These are phyloP conservation scores for Ischnus inquisitorius DNA, from an alignment of 2,888 invertebrate genomes.

Conservation along the genomic window DNA sequence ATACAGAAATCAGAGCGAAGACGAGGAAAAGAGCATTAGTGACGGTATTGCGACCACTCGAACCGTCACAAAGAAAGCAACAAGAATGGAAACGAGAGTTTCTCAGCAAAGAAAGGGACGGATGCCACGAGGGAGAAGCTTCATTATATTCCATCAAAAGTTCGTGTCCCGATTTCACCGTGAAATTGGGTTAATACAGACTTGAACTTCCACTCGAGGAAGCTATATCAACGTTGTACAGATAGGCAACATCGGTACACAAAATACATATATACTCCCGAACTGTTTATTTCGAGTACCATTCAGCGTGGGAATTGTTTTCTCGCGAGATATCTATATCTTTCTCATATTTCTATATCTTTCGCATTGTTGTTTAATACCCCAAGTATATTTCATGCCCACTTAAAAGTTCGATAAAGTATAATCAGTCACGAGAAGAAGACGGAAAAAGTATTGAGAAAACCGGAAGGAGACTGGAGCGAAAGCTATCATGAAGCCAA, in stretches of 20 bases:
- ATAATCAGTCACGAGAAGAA: background rate
- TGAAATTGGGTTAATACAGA: constrained; percentile 68
- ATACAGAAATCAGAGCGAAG: background rate
- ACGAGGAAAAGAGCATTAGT: background rate
- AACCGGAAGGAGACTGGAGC: constrained; percentile 35
- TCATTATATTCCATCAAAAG: constrained; percentile 62
- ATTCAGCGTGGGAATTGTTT: background rate
- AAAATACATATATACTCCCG: background rate
- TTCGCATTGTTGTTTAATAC: background rate
- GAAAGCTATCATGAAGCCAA: constrained; percentile 1
- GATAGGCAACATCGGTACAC: background rate
- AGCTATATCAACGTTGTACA: constrained; percentile 48
- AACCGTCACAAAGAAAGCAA: background rate
- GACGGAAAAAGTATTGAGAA: background rate
- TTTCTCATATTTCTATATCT: background rate
- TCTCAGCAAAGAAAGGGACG: constrained; percentile 23
- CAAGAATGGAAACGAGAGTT: background rate
- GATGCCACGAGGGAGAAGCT: constrained; percentile 20
- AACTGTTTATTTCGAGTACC: background rate
- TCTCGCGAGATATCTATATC: background rate
- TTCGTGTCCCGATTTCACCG: constrained; percentile 46
- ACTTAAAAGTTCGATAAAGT: background rate
- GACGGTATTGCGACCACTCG: background rate
- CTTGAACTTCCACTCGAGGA: constrained; percentile 59
- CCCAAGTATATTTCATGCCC: background rate